A percentile compares a stretch with the other conserved stretches of the same genome.
These are phyloP conservation scores for Sporophila hypoxantha DNA, from an alignment of 2,113 vertebrate species.

Conservation along the genomic window DNA sequence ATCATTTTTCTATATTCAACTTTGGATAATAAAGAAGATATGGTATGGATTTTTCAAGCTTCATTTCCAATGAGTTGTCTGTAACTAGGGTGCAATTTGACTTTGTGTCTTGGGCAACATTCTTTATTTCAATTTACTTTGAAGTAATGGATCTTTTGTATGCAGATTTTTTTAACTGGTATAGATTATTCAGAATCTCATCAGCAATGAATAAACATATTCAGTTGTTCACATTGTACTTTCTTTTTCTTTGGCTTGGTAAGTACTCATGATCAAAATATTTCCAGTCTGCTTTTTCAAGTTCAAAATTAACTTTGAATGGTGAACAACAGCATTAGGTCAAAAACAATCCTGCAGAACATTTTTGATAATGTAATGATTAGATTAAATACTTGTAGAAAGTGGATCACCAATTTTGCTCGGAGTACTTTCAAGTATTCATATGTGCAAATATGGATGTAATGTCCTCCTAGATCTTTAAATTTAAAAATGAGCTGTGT, in stretches of 20 bases:
- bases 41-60: constrained; percentile 6
- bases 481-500: background rate
- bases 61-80: background rate
- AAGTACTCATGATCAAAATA: background rate
- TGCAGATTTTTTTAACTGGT: too few species aligned
- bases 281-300: background rate
- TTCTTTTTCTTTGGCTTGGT: background rate
- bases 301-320: background rate
- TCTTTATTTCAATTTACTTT: background rate
- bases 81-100: background rate
- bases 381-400: background rate
- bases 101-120: background rate
- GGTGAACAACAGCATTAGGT: background rate
- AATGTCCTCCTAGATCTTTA: background rate
- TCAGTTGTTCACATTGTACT: background rate
- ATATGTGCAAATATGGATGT: background rate
- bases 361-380: background rate
- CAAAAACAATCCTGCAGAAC: background rate
- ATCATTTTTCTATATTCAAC: background rate
- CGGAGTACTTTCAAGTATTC: background rate
- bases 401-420: background rate
- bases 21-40: background rate
- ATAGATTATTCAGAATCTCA: background rate
- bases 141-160: background rate
- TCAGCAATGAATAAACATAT: background rate